Base-by-base conservation (phyloP, 2,797 vertebrate species). In the Tiaroga cobitis region DNA sequence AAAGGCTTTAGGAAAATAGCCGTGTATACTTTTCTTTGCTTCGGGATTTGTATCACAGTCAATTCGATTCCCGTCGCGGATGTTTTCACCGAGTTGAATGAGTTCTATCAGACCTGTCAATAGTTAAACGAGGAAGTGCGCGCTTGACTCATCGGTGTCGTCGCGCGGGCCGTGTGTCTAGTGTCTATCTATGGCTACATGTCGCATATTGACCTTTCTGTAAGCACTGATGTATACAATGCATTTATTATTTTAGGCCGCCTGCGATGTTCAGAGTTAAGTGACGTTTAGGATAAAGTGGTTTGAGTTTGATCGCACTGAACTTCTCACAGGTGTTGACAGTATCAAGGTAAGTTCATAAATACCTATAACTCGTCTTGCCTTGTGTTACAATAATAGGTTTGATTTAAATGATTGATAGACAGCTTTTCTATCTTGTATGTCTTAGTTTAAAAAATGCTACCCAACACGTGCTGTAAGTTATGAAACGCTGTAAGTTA, bases 61-160 rank as follows among this genome's bases (percentile, higher is more conserved):
- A 3, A 1, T 24, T 41, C 9, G n/a, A 16, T 29, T 18, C 2
- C 11, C 24, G 46, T 24, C 3, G 11, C 3, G 34, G 8, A 13
- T 56, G 63, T 83, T 78, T 77, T 34, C 24, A 29, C 29, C 43
- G 82, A 77, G 26, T 15, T 78, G 65, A 70, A 3, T 18, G 49
- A 46, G 65, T 37, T 79, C 29, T 8, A 15, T 79, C 83, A 37
- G 67, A 79, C 19, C 65, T 80, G 75, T 85, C 67, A 61, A 69
- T 29, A 54, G 49, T 79, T 59, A 26, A 85, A 85, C 26, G 32
- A 85, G 83, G 83, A 84, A 84, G 83, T 85, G 61, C 29, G 80
- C 39, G 41, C 10, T 69, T 37, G 21, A 49, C 70, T 75, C 34
- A 56, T 72, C 70, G 54, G 41, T 65, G 74, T 78, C 80, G 68